phyloP scores from a whole-genome alignment of 1,140 invertebrate genomes.

The Drosophila bifasciata region DNA sequence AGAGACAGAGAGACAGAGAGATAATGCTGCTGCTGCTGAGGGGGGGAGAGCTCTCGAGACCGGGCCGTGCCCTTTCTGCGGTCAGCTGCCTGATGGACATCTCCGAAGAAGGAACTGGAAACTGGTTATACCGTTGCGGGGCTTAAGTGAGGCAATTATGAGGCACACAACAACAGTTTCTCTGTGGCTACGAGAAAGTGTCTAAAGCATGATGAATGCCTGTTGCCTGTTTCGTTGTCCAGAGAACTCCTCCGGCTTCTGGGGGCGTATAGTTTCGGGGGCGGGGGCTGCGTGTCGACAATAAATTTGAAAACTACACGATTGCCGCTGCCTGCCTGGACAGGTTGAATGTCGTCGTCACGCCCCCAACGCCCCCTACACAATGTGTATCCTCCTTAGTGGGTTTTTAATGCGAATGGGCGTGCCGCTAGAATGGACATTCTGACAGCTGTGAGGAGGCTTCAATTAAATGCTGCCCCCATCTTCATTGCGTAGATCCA shows the following conservation, averaged over 20 bases:
- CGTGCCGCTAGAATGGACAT: conserved; percentile 62
- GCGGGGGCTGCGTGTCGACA: conserved; percentile 59
- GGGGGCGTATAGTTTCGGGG: conserved; percentile 49
- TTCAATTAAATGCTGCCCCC: conserved; percentile 60
- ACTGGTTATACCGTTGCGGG: conserved; percentile 77
- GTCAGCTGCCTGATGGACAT: conserved; percentile 79
- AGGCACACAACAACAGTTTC: conserved; percentile 21
- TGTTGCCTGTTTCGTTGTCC: conserved; percentile 38
- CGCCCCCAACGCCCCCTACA: conserved; percentile 64
- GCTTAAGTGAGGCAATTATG: conserved; percentile 64
- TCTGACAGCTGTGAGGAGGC: conserved; percentile 67
- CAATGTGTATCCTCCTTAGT: conserved; percentile 63
- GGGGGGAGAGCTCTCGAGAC: conserved; percentile 3
- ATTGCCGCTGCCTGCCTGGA: conserved; percentile 53
- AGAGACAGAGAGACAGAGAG: conserved; percentile 17
- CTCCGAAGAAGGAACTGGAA: conserved; percentile 36
- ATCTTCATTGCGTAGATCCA: too few species aligned
- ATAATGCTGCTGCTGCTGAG: conserved; percentile 11
- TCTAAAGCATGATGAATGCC: conserved; percentile 68
- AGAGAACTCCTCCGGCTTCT: conserved; percentile 14
- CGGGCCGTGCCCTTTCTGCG: conserved; percentile 68
- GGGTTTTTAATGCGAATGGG: conserved; percentile 72
- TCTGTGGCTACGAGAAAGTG: conserved; percentile 28
- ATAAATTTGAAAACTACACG: conserved; percentile 81
- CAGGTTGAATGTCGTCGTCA: conserved; percentile 70